Evolutionary conservation across 2,797 vertebrate genomes (phyloP).

Genomic region (Pangasius djambal): DNA sequence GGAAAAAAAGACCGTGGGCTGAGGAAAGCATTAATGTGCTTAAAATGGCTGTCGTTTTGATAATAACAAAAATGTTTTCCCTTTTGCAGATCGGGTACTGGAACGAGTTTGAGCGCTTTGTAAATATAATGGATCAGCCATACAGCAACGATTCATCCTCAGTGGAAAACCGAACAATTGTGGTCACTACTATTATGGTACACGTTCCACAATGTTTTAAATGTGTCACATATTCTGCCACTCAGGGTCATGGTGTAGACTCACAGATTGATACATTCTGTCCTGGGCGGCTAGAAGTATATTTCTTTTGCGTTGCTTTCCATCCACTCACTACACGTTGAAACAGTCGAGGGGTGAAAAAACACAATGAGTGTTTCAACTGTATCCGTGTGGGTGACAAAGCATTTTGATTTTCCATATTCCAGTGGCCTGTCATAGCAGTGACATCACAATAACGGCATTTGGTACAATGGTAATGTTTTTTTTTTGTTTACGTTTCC

Average conservation of each 20-base stretch:
- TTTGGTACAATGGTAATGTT: slow-evolving; percentile 79
- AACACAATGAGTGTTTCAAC: slow-evolving; percentile 78
- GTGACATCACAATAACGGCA: slow-evolving; percentile 85
- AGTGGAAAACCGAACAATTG: slow-evolving; percentile 98
- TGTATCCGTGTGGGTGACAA: slow-evolving; percentile 85
- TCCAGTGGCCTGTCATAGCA: slow-evolving; percentile 88
- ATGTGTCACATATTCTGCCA: slow-evolving; percentile 84
- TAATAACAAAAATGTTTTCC: slow-evolving; percentile 61
- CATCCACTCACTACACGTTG: slow-evolving; percentile 85
- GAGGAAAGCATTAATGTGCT: slow-evolving; percentile 37
- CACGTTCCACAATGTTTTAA: slow-evolving; percentile 86
- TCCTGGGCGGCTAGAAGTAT: slow-evolving; percentile 86
- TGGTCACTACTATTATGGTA: slow-evolving; percentile 99
- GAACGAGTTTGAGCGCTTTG: slow-evolving; percentile 97
- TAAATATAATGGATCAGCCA: slow-evolving; percentile 92
- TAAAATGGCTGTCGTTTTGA: slow-evolving; percentile 31
- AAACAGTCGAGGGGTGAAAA: slow-evolving; percentile 74
- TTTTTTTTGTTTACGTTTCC: slow-evolving; percentile 66
- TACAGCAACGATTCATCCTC: slow-evolving; percentile 91
- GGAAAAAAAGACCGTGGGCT: neutral
- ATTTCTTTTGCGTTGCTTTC: slow-evolving; percentile 85
- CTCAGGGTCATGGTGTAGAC: slow-evolving; percentile 86
- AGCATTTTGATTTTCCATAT: slow-evolving; percentile 84
- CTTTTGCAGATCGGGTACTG: slow-evolving; percentile 95
- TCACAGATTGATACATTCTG: slow-evolving; percentile 82